Base-by-base conservation (phyloP, 1,140 invertebrate species). In the Diploscapter pachys region DNA sequence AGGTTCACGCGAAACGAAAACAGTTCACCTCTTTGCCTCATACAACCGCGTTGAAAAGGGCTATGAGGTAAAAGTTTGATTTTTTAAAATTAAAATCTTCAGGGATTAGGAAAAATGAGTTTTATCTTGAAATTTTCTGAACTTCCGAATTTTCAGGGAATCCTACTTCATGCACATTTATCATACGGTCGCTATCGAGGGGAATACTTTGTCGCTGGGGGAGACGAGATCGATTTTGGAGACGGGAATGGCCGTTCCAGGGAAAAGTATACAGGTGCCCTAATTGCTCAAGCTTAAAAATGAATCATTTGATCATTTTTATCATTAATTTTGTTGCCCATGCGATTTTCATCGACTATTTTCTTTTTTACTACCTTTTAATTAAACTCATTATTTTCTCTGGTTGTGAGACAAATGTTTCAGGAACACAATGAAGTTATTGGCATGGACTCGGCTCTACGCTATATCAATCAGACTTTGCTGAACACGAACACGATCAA, bases 101-200 rank as follows among this genome's bases (percentile, higher is more conserved):
- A 31, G 31, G 1, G 31, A 31, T 31, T 31, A 31, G 31, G 31
- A 31, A 31, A 1, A 31, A 31, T 31, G 31, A 31, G 1, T 31
- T 31, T 31, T 31, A 31, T 31, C 1, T 31, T 31, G n/a, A n/a
- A n/a, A n/a, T n/a, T n/a, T n/a, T n/a, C n/a, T n/a, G n/a, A n/a
- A n/a, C n/a, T n/a, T n/a, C n/a, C 31, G 1, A 31, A 31, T 31
- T 31, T 31, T 31, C 31, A 31, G 31, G 31, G 87, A 89, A 77
- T 84, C 85, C 2, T 89, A 89, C 79, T 88, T 87, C 79, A 91
- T 93, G 83, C 93, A 98, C 86, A 94, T 98, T 73, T 96, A 97
- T 87, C 95, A 98, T 83, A 96, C 94, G 3, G 94, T 95, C 71
- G 95, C 93, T 54, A 96, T 98, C 77, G 95, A 98, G 88, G 96